phyloP scores from a whole-genome alignment of 2,888 invertebrate genomes.

The Melitaea athalia region DNA sequence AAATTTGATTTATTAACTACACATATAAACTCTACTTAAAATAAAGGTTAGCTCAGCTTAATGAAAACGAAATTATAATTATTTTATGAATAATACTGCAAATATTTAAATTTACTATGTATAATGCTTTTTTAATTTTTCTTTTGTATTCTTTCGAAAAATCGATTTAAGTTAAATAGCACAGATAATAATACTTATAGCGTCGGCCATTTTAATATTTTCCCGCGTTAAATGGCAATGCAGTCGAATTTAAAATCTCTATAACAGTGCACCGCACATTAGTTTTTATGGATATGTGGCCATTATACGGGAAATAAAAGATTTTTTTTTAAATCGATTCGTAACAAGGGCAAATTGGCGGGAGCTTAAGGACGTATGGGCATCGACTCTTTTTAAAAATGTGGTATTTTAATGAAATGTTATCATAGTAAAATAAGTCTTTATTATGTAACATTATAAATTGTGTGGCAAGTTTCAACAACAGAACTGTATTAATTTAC shows the following conservation, averaged over 20 bases:
- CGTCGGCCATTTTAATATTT: conserved; percentile 18
- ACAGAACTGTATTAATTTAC: too few relatives aligned
- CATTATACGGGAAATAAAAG: conserved; percentile 28
- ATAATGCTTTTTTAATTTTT: background rate
- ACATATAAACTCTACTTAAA: too few relatives aligned
- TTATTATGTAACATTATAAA: background rate
- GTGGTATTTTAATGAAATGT: background rate
- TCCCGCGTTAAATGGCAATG: conserved; percentile 19
- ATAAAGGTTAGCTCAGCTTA: too few relatives aligned
- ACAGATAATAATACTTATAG: conserved; percentile 14
- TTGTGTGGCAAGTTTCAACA: too few relatives aligned
- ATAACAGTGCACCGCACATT: conserved; percentile 32
- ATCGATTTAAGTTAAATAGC: conserved; percentile 4
- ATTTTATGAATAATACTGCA: background rate
- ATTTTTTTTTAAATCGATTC: conserved; percentile 31
- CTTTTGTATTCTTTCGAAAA: background rate
- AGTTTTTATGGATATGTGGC: conserved; percentile 37
- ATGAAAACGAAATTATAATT: too few relatives aligned
- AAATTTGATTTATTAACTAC: too few relatives aligned
- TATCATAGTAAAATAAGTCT: background rate
- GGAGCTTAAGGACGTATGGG: conserved; percentile 12
- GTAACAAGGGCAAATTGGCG: conserved; percentile 27
- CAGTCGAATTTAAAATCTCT: conserved; percentile 26
- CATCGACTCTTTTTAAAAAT: background rate
- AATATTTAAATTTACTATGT: background rate